Evolutionary conservation across 2,113 vertebrate species (phyloP), one percentile per base, ranked within the genome.

Genomic region (Pimephales promelas): DNA sequence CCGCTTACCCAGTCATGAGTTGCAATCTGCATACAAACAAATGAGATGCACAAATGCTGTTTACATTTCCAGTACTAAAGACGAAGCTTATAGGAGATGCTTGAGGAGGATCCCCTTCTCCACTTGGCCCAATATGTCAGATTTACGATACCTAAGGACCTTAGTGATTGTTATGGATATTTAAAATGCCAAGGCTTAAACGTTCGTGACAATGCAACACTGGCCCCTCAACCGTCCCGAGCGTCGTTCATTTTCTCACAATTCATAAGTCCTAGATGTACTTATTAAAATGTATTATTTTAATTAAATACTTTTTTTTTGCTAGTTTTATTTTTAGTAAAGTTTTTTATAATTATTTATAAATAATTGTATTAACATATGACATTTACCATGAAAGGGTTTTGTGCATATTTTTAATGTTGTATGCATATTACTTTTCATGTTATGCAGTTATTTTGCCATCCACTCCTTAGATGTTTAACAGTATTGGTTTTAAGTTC

Each of bases 1-100:
- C 95, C 94, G 88, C 89, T 91, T 81, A 97, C 94, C 96, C 97
- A 98, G 83, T 96, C 90, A 3, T 88, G 86, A 8, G 54, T 8
- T 0, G 86, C 74, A 64, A 77, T 71, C 86, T 88, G 81, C 31
- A 79, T 56, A 61, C 76, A 73, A 54, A 77, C 59, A 79, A 49
- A 79, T 79, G 10, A 52, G 26, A 24, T 68, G 43, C 20, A 10
- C 45, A 22, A 34, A 13, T 62, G 40, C 56, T 20, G 57, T 77
- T 77, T 61, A 45, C 13, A 62, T 22, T 64, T 79, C 22, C 26
- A 47, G 18, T 45, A 28, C 47, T 1, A 31, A 52, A 74, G 3
- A 52, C 9, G 18, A 52, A 20, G 24, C 72, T 74, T 31, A 74
- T 28, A 49, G 40, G 26, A 74, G 40, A 72, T 47, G 43, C 10